Percentiles rank a stretch among this genome's conserved stretches.
Conservation (phyloP, 1,140 invertebrate species). For the Holotrichia oblita region DNA sequence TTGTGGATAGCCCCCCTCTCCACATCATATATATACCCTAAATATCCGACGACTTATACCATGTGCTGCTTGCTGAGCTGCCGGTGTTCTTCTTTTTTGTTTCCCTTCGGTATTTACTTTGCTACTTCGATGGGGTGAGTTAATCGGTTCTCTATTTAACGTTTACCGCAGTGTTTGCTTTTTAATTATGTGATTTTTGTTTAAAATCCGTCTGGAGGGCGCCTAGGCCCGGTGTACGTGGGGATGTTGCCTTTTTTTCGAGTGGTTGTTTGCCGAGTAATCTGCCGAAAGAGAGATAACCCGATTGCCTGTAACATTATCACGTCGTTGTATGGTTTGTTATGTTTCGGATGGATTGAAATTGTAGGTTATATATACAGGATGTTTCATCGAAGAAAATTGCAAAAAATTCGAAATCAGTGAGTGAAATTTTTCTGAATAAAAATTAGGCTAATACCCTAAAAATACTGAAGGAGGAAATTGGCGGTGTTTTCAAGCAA, state of each 20-base stretch:
- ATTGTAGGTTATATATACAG: no score
- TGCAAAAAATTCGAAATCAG: no score
- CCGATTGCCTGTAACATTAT: neutral
- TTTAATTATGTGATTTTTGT: slow-evolving; percentile 40
- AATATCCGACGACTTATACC: neutral
- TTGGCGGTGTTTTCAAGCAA: no score
- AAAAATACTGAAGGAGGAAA: no score
- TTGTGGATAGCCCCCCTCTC: neutral
- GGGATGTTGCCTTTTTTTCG: slow-evolving; percentile 5
- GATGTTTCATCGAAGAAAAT: no score
- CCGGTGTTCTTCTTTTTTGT: neutral
- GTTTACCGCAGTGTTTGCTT: slow-evolving; percentile 36
- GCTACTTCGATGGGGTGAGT: slow-evolving; percentile 32
- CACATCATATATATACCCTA: neutral
- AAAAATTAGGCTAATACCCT: no score
- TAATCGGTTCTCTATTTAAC: slow-evolving; percentile 32
- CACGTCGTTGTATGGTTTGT: neutral
- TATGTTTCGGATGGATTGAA: neutral
- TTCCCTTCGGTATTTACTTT: slow-evolving; percentile 13
- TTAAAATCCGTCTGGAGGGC: slow-evolving; percentile 21
- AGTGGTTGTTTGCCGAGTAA: slow-evolving; percentile 16
- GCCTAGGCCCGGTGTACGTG: neutral
- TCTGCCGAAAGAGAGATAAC: neutral
- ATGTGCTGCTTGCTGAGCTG: neutral
- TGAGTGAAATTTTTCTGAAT: no score